These are phyloP conservation scores for Mimas tiliae DNA, from an alignment of 2,888 invertebrate genomes.

Conservation along the genomic window DNA sequence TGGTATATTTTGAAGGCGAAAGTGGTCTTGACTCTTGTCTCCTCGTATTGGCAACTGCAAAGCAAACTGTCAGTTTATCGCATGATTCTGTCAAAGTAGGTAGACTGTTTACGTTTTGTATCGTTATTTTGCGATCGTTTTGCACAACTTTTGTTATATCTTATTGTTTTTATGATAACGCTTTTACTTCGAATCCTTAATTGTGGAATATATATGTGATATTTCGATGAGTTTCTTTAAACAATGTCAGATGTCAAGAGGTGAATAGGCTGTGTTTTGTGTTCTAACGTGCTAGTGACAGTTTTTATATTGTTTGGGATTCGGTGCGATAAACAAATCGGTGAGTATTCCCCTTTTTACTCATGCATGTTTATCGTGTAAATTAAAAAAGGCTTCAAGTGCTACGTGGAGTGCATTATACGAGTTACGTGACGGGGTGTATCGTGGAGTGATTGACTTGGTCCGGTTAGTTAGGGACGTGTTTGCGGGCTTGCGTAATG, in stretches of 20 bases:
- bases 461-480: slow-evolving; percentile 26
- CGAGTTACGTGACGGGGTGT: not conserved
- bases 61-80: slow-evolving; percentile 72
- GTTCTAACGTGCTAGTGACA: slow-evolving; percentile 78
- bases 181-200: slow-evolving; percentile 66
- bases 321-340: slow-evolving; percentile 79
- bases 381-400: slow-evolving; percentile 40
- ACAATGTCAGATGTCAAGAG: slow-evolving; percentile 83
- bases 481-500: slow-evolving; percentile 60
- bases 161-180: slow-evolving; percentile 77
- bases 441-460: slow-evolving; percentile 2
- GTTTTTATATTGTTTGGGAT: slow-evolving; percentile 82
- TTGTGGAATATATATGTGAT: slow-evolving; percentile 69
- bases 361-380: slow-evolving; percentile 42
- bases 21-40: slow-evolving; percentile 57
- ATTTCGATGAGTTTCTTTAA: slow-evolving; percentile 57
- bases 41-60: slow-evolving; percentile 69
- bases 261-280: slow-evolving; percentile 80
- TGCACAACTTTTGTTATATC: slow-evolving; percentile 77
- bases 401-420: slow-evolving; percentile 44
- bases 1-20: slow-evolving; percentile 59
- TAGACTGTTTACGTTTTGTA: slow-evolving; percentile 83
- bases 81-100: slow-evolving; percentile 81
- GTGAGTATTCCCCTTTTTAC: slow-evolving; percentile 70
- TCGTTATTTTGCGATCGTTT: slow-evolving; percentile 82